Conservation (phyloP, 2,797 vertebrate genomes). For the Meriones psammophilus region DNA sequence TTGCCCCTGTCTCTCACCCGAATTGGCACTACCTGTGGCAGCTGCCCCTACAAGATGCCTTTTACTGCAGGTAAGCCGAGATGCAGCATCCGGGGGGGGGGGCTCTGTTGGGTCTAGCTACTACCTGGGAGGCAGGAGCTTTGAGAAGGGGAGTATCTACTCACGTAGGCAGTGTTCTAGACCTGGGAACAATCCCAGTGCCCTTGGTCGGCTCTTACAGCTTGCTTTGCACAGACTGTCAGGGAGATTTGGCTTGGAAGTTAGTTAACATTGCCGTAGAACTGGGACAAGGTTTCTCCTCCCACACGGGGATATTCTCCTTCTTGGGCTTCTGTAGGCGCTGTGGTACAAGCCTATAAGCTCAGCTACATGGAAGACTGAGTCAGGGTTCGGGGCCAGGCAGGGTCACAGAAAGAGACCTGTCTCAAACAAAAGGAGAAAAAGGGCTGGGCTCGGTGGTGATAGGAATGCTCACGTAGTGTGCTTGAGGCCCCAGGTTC, state of each 20-base stretch:
- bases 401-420: not conserved
- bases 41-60: conserved; percentile 93
- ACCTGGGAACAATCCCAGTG: not conserved
- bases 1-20: conserved; percentile 92
- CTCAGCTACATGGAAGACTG: not conserved
- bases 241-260: not conserved
- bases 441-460: not conserved
- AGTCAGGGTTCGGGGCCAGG: not conserved
- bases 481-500: not conserved
- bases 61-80: conserved; percentile 94
- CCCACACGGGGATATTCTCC: not conserved
- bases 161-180: not conserved
- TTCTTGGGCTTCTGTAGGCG: not conserved
- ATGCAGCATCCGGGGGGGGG: not conserved
- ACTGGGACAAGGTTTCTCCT: not conserved
- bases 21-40: conserved; percentile 91
- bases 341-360: not conserved
- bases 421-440: not conserved
- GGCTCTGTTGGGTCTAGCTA: not conserved
- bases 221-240: not conserved
- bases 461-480: not conserved
- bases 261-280: not conserved
- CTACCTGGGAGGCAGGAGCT: not conserved
- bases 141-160: not conserved
- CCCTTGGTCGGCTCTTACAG: not conserved